Evolutionary conservation across 2,113 vertebrate genomes (phyloP), one percentile per base, ranked within the genome.

Genomic region (Ophiodon elongatus): DNA sequence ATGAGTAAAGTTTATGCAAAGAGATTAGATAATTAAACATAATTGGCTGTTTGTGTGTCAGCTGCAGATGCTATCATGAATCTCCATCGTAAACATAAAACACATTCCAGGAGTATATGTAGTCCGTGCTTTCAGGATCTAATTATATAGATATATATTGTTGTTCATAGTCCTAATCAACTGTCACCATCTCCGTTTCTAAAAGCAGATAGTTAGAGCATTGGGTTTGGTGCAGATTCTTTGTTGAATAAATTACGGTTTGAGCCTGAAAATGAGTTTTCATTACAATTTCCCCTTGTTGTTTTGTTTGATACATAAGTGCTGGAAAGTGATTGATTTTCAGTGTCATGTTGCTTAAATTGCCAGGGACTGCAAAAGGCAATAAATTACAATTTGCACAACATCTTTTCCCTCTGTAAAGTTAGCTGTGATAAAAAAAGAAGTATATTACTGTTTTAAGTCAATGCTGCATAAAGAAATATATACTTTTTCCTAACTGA

Each of bases 261-360:
- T 52, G 64, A 74, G 69, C 77, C 31, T 27, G 35, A 9, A 64
- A 72, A 76, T 19, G 17, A 66, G 17, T 54, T 41, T 5, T n/a
- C 62, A n/a, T 37, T n/a, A n/a, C 41, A 25, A 72, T 69, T 64
- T 73, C 4, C 56, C n/a, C 43, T 37, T 52, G 57, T 64, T 68
- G 60, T 37, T 87, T 41, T 37, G 2, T 50, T 81, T 52, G 29
- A 67, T 72, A 62, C 15, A 0, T 25, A 56, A 47, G 17, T 15
- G 0, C 5, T 66, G 47, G 37, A 80, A 73, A 78, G n/a, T 25
- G 0, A 84, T 75, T 85, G 50, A 85, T 73, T 60, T 72, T 74
- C 56, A 56, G 47, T 52, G 64, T 56, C 43, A 50, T 21, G 25
- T 33, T 45, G 68, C 37, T 69, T 43, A 64, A 73, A 15, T 68